phyloP scores from a whole-genome alignment of 2,113 vertebrate species.

The Condylura cristata region DNA sequence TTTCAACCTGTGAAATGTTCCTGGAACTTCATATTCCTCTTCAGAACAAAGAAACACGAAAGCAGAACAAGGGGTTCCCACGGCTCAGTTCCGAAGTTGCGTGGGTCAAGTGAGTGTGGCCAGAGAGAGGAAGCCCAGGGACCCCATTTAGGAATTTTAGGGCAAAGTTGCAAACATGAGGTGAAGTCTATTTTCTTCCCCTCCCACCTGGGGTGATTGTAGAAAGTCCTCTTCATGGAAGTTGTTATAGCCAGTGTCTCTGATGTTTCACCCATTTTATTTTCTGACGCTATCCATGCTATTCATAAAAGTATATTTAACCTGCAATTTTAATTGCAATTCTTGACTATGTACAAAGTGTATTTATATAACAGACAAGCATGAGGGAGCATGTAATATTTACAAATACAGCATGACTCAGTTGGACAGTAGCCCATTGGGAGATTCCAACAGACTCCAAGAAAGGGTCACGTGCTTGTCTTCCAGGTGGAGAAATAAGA shows the following conservation, averaged over 20 bases:
- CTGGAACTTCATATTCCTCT: not conserved
- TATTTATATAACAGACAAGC: not conserved
- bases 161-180: constrained; percentile 19
- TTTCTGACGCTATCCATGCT: not conserved
- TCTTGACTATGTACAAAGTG: not conserved
- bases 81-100: not conserved
- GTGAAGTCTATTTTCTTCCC: constrained; percentile 35
- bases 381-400: not conserved
- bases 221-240: not conserved
- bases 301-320: not conserved
- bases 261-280: not conserved
- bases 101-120: not conserved
- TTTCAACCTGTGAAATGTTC: not conserved
- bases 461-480: too few relatives aligned
- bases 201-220: too few relatives aligned
- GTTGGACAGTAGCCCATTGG: too few relatives aligned
- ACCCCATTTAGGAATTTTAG: constrained; percentile 43
- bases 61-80: not conserved
- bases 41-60: constrained; percentile 31
- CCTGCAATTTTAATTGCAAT: not conserved
- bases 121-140: constrained; percentile 45
- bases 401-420: too few relatives aligned
- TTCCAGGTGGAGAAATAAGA: not conserved
- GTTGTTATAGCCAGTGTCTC: not conserved
- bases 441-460: too few relatives aligned